Conservation (phyloP, 2,888 invertebrate genomes). For the Ypsolopha sequella region DNA sequence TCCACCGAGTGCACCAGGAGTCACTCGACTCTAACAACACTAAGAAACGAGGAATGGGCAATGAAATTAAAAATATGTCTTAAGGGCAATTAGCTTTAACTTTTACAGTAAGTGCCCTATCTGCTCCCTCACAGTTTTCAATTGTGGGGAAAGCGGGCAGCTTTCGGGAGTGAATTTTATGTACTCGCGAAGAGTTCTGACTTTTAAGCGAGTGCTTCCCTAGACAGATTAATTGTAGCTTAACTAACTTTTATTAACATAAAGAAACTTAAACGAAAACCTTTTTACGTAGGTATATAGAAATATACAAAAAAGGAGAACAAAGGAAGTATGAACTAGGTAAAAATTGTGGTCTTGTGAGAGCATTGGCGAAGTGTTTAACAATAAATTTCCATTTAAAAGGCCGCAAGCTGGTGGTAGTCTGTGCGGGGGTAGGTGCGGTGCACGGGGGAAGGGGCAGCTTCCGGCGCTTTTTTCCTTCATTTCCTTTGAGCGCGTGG, state of each 20-base stretch:
- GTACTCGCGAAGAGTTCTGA: conserved; percentile 51
- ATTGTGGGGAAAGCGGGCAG: conserved; percentile 60
- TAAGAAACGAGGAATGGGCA: conserved; percentile 63
- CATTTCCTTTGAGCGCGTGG: conserved; percentile 64
- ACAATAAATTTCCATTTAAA: conserved; percentile 71
- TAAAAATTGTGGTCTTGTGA: conserved; percentile 41
- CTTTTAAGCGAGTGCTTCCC: conserved; percentile 25
- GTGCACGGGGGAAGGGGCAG: conserved; percentile 28
- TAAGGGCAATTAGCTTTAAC: conserved; percentile 72
- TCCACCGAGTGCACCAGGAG: conserved; percentile 30
- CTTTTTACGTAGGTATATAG: too few relatives aligned
- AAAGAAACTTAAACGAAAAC: not conserved
- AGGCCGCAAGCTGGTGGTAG: conserved; percentile 49
- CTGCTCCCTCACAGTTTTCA: conserved; percentile 62
- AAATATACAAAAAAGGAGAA: conserved; percentile 14
- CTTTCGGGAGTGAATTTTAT: conserved; percentile 62
- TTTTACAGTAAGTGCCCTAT: conserved; percentile 70
- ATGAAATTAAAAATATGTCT: conserved; percentile 74
- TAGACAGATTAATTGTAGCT: conserved; percentile 3
- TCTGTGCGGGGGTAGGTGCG: conserved; percentile 14
- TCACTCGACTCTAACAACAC: conserved; percentile 58
- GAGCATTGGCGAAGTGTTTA: conserved; percentile 65
- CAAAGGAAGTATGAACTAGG: conserved; percentile 30
- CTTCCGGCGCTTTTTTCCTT: conserved; percentile 68
- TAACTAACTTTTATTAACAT: not conserved